Evolutionary conservation across 2,113 vertebrate species (phyloP), one percentile per base, ranked within the genome.

Genomic region (Gallinago media): DNA sequence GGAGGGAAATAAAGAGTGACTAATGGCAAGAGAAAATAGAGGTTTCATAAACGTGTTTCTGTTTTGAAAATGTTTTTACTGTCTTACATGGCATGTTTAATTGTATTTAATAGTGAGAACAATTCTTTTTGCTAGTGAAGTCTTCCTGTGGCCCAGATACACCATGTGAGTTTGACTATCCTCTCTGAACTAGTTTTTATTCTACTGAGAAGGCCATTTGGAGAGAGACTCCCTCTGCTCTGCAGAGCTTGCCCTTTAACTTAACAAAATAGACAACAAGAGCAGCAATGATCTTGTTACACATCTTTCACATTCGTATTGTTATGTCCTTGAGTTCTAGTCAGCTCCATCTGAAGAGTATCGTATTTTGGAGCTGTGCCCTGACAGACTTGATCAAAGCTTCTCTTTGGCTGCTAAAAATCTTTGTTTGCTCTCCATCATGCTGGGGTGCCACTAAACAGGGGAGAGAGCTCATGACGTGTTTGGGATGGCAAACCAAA

Each of bases 101-200:
- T 31, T 44, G 25, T 31, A 19, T 56, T 68, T 73, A 50, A 32
- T 44, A 49, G 40, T 6, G 34, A 79, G 42, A 40, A 63, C 22
- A 16, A 38, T 50, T 11, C 32, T 27, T 50, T 38, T 11, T 16
- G 27, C 46, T 29, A 34, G 14, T 32, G 21, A 88, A 47, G 34
- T 20, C 66, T 67, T 73, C 14, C 38, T 5, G 3, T 6, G 47
- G 31, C 46, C 38, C 44, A 71, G 23, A 15, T 18, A 31, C 21
- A 21, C 31, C 36, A 2, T 0, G 1, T 13, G 11, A 46, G 36
- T 29, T 25, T 16, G 49, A 15, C 22, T 71, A 1, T n/a, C 42
- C 19, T 36, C 50, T 56, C 38, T 34, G 17, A 71, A 31, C 50
- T 59, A 59, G 44, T 63, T 82, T 82, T 62, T 62, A 16, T 14